These are phyloP conservation scores for Merluccius polli DNA, from an alignment of 2,797 vertebrate genomes.

Conservation along the genomic window DNA sequence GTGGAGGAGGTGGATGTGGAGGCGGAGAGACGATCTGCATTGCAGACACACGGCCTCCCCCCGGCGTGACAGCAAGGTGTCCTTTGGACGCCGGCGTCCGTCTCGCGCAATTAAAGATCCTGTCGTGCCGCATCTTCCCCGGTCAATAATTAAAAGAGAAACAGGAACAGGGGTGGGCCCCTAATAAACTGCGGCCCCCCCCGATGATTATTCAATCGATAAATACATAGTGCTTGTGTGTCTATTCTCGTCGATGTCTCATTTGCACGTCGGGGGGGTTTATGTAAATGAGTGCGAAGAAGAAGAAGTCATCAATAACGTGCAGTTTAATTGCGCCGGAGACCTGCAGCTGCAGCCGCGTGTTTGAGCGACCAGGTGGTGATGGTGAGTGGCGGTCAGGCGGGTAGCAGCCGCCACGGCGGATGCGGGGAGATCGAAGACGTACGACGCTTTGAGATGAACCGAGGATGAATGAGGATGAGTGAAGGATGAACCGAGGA, in stretches of 20 bases:
- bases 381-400: background rate
- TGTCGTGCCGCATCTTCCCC: slow-evolving; percentile 67
- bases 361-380: slow-evolving; percentile 22
- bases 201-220: slow-evolving; percentile 73
- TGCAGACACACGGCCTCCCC: slow-evolving; percentile 54
- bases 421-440: background rate
- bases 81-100: slow-evolving; percentile 64
- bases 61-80: slow-evolving; percentile 68
- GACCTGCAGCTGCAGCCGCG: slow-evolving; percentile 15
- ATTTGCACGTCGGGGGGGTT: slow-evolving; percentile 56
- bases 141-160: slow-evolving; percentile 78
- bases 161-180: slow-evolving; percentile 58
- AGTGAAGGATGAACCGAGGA: too few species aligned
- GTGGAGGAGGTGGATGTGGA: slow-evolving; percentile 9
- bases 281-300: slow-evolving; percentile 52
- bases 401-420: background rate
- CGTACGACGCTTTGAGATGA: background rate
- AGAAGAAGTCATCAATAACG: slow-evolving; percentile 53
- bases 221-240: slow-evolving; percentile 54
- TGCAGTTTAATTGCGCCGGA: slow-evolving; percentile 31
- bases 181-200: slow-evolving; percentile 74
- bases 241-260: slow-evolving; percentile 61
- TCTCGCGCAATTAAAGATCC: slow-evolving; percentile 71
- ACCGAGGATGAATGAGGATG: too few species aligned
- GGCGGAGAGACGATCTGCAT: slow-evolving; percentile 66